phyloP scores from a whole-genome alignment of 2,113 vertebrate genomes.

The Bungarus multicinctus region DNA sequence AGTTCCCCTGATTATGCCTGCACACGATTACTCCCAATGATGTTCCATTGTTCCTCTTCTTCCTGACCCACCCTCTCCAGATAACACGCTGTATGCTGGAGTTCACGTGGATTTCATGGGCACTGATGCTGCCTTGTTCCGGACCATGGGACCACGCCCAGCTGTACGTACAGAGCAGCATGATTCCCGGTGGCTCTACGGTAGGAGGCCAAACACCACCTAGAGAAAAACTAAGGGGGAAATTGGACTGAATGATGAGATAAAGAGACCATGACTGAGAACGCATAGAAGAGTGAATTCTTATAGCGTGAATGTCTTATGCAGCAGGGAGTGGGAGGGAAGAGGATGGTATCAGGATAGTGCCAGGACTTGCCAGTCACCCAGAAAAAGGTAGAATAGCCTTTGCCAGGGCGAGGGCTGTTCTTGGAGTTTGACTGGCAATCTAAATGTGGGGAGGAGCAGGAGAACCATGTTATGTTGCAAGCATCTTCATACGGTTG shows the following conservation, averaged over 20 bases:
- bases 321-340: background rate
- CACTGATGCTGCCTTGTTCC: conserved; percentile 80
- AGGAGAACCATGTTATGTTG: background rate
- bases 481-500: background rate
- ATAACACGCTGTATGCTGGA: conserved; percentile 80
- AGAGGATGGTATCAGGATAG: background rate
- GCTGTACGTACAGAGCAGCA: conserved; percentile 82
- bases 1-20: too few relatives aligned
- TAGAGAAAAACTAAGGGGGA: too few relatives aligned
- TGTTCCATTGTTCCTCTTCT: background rate
- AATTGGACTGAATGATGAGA: background rate
- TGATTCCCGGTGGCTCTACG: conserved; percentile 84
- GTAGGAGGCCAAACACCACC: conserved; percentile 48
- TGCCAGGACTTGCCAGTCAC: background rate
- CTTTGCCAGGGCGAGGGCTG: background rate
- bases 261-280: background rate
- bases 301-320: background rate
- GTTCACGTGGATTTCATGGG: conserved; percentile 87
- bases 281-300: background rate
- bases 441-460: background rate
- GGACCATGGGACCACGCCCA: conserved; percentile 78
- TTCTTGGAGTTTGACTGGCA: background rate
- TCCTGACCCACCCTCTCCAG: conserved; percentile 45
- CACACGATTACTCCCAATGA: background rate
- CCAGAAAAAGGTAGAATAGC: background rate